Evolutionary conservation across 2,888 invertebrate species (phyloP).

Genomic region (Anagyrus pseudococci): DNA sequence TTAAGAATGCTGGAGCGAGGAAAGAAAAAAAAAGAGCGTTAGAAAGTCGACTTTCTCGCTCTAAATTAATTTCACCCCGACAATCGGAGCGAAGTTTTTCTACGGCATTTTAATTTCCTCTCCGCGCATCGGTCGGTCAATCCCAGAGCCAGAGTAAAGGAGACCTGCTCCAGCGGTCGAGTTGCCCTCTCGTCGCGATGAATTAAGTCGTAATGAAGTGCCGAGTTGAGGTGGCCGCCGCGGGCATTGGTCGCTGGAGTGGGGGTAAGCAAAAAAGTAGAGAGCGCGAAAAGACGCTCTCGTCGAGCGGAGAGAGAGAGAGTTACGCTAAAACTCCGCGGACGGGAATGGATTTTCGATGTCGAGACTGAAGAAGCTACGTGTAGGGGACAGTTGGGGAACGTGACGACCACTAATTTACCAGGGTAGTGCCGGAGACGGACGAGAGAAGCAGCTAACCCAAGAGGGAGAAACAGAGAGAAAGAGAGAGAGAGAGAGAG

Average conservation of each 20-base stretch:
- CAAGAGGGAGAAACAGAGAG: too few relatives aligned
- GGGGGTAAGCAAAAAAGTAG: too few relatives aligned
- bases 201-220: constrained; percentile 53
- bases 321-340: too few relatives aligned
- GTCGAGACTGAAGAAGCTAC: background rate
- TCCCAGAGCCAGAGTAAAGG: background rate
- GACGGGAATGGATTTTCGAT: constrained; percentile 1
- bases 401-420: constrained; percentile 29
- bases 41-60: background rate
- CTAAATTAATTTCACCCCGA: background rate
- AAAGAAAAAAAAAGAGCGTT: background rate
- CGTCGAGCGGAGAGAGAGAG: too few relatives aligned
- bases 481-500: background rate
- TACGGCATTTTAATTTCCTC: constrained; percentile 20
- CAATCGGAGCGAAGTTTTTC: constrained; percentile 11
- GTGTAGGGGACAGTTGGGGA: background rate
- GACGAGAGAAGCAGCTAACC: background rate
- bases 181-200: constrained; percentile 40
- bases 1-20: background rate
- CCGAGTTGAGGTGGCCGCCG: constrained; percentile 19
- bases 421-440: background rate
- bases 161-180: background rate
- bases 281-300: background rate
- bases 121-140: background rate
- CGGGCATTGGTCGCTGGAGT: background rate